Base-by-base conservation (phyloP, 2,888 invertebrate genomes). In the Lottia scabra region DNA sequence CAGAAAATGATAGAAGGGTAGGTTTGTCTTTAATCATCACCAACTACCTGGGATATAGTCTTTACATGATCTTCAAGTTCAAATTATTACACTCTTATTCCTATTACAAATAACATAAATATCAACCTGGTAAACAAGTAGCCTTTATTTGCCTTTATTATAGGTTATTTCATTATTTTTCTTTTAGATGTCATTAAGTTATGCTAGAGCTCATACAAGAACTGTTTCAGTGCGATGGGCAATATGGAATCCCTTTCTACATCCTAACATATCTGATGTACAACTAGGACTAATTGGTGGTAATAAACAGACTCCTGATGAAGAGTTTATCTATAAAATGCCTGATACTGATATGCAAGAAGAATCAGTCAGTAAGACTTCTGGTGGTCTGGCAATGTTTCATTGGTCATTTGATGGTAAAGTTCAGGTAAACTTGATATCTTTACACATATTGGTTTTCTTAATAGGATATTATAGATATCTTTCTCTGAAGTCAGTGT, bases 221-320 rank as follows among this genome's bases (percentile, higher is more conserved):
- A 83, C 81, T 19, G 83, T 87, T 8, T 80, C 85, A 2, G 74
- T 91, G 3, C 85, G 90, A 13, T 91, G 91, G 91, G 87, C 89
- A 16, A 89, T 88, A 0, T 91, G 90, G 90, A 87, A 85, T 68
- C 90, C 91, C 0, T 87, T 89, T 74, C 73, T 83, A 1, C 83
- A 87, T 26, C 80, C 84, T 8, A 75, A 76, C 65, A 78, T 73
- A 16, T 76, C 76, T 1, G 83, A 85, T 63, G 81, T 85, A 13
- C 82, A 80, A 10, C 70, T 87, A 15, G 78, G 84, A 4, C 74
- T 91, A 70, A 79, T 87, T 12, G 90, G 90, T 67, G 91, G 91
- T 5, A 87, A 90, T 0, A 56, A 56, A 56, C 79, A 81, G 2
- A 88, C 88, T 70, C 90, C 91, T 1, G 90, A 90, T 78, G 84